phyloP scores from a whole-genome alignment of 2,888 invertebrate genomes.

The Dasypogon diadema region DNA sequence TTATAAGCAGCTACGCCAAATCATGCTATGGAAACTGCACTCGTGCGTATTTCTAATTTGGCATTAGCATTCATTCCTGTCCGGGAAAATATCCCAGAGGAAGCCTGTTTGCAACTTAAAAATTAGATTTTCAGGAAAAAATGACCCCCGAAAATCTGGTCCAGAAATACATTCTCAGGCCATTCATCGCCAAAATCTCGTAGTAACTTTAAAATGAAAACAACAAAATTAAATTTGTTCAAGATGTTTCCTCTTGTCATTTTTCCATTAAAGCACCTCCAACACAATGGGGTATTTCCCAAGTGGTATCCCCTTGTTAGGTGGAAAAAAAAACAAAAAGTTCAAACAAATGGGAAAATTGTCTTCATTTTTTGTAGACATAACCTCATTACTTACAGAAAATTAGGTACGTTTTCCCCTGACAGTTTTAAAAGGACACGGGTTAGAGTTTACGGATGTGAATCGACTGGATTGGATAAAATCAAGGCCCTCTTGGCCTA shows the following conservation, averaged over 20 bases:
- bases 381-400: constrained; percentile 42
- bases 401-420: constrained; percentile 33
- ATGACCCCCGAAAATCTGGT: too few relatives aligned
- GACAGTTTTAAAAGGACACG: constrained; percentile 28
- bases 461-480: constrained; percentile 27
- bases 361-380: constrained; percentile 31
- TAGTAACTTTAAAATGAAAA: constrained; percentile 10
- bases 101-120: too few relatives aligned
- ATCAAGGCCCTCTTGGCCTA: constrained; percentile 34
- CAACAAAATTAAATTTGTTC: constrained; percentile 27
- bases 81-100: too few relatives aligned
- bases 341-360: constrained; percentile 37
- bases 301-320: constrained; percentile 10
- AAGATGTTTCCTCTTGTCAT: constrained; percentile 30
- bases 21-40: too few relatives aligned
- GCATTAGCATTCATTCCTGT: too few relatives aligned
- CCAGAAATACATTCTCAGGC: neutral
- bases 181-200: constrained; percentile 10
- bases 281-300: constrained; percentile 18
- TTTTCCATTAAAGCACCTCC: constrained; percentile 42
- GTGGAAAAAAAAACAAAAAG: constrained; percentile 16
- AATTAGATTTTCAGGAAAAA: too few relatives aligned
- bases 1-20: too few relatives aligned
- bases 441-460: neutral
- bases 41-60: too few relatives aligned